Evolutionary conservation across 2,888 invertebrate species (phyloP), one percentile per base, ranked within the genome.

Genomic region (Cheilosia vernalis): DNA sequence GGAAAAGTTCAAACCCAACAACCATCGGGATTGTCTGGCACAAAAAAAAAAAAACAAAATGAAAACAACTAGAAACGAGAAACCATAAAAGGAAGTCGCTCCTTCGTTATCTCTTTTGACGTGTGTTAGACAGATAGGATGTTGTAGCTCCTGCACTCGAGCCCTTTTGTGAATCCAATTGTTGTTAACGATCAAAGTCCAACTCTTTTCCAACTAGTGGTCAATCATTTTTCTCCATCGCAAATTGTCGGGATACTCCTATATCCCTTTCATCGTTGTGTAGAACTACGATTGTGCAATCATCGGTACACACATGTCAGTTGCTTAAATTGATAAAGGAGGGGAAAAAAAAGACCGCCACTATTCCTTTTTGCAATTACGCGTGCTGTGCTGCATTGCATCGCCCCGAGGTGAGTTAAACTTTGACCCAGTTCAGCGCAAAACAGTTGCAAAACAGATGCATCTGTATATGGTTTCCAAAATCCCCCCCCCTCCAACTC

Each of bases 51-150:
- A 30, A 30, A 30, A 2, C 7, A 30, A 7, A 0, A 30, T 1
- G 0, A 30, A 30, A 24, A 19, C 64, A 10, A 17, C 4, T 4
- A 60, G 13, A 24, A 40, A 53, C 17, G 33, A 15, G 4, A 61
- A 72, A 61, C 19, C 42, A 27, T 19, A 49, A 64, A 58, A 17
- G 66, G 42, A 73, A 69, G 51, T 58, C 49, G 67, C 40, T 82
- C 51, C 42, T 73, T 83, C 78, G 83, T 73, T 78, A 83, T 83
- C 72, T 66, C 61, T 61, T 77, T 72, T 66, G 64, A 53, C 53
- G 37, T 53, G 37, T 53, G 58, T 61, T n/a, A 44, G 76, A 47
- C 70, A 63, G 27, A 42, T 19, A n/a, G 58, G 58, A 47, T 56
- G n/a, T 33, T 37, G 37, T 13, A 37, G 37, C 4, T 37, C 37